Conservation (phyloP, 2,113 vertebrate species). For the Gambusia holbrooki region DNA sequence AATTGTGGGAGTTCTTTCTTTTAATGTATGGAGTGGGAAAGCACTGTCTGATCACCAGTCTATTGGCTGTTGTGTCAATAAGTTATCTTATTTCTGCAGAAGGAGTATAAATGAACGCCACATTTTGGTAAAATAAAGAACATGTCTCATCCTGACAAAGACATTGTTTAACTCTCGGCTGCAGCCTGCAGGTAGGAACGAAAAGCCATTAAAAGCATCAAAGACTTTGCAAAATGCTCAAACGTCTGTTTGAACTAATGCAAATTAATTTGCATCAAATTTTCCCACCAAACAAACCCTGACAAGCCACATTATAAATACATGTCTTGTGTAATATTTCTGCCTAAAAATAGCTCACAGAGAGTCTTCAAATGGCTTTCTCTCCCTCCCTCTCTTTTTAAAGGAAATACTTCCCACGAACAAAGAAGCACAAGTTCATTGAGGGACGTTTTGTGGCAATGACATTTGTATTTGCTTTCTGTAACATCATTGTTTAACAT, state of each 20-base stretch:
- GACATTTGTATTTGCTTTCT: conserved; percentile 78
- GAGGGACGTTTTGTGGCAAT: conserved; percentile 59
- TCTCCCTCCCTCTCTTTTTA: conserved; percentile 22
- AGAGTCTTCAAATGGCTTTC: conserved; percentile 54
- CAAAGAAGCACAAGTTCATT: conserved; percentile 61
- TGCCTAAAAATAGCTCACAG: conserved; percentile 59
- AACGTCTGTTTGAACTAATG: conserved; percentile 70
- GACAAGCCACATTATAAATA: conserved; percentile 64
- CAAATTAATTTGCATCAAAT: conserved; percentile 73
- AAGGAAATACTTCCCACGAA: conserved; percentile 61
- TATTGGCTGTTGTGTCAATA: conserved; percentile 17
- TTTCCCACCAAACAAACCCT: conserved; percentile 51
- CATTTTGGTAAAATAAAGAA: conserved; percentile 51
- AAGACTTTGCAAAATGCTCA: conserved; percentile 59
- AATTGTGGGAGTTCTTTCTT: no score
- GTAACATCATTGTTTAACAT: conserved; percentile 80
- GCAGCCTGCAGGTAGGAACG: conserved; percentile 66
- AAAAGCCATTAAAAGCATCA: conserved; percentile 64
- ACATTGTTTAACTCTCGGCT: conserved; percentile 58
- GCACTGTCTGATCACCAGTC: no score
- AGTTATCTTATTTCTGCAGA: conserved; percentile 33
- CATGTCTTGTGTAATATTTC: conserved; percentile 56
- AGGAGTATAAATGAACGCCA: conserved; percentile 50
- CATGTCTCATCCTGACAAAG: conserved; percentile 52
- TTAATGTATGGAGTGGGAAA: no score